Conservation (phyloP, 2,797 vertebrate genomes). For the Cryptoblepharus egeriae region DNA sequence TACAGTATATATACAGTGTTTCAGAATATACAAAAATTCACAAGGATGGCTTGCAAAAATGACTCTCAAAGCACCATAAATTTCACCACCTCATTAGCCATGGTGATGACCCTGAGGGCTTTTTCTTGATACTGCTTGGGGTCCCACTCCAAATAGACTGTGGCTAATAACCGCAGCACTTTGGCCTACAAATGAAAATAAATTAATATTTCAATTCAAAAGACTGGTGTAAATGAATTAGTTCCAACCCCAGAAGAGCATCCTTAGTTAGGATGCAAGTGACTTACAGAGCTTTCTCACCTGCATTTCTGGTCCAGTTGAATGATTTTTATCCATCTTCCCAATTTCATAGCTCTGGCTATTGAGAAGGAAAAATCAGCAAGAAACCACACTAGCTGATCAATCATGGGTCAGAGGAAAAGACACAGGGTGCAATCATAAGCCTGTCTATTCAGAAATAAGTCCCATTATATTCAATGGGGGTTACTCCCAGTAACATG, state of each 20-base stretch:
- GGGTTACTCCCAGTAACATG: too few species aligned
- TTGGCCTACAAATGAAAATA: slow-evolving; percentile 82
- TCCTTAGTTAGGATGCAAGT: not conserved
- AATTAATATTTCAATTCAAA: slow-evolving; percentile 20
- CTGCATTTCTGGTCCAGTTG: slow-evolving; percentile 80
- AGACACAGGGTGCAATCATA: too few species aligned
- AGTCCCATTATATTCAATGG: too few species aligned
- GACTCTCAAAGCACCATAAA: not conserved
- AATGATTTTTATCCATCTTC: slow-evolving; percentile 81
- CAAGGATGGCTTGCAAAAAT: too few species aligned
- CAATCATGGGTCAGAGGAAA: not conserved
- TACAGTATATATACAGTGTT: too few species aligned
- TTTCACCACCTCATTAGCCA: slow-evolving; percentile 89
- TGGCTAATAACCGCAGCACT: slow-evolving; percentile 86
- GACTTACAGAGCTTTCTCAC: slow-evolving; percentile 71
- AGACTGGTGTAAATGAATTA: not conserved
- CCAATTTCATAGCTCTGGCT: slow-evolving; percentile 93
- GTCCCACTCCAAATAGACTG: slow-evolving; percentile 88
- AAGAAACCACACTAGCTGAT: slow-evolving; percentile 19
- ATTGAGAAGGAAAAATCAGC: slow-evolving; percentile 45
- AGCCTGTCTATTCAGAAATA: too few species aligned
- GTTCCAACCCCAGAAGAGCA: not conserved
- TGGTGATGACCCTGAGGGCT: slow-evolving; percentile 81
- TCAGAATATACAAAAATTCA: too few species aligned
- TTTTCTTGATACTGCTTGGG: slow-evolving; percentile 81